Percentiles rank a stretch among this genome's conserved stretches.
These are phyloP conservation scores for Pteria penguin DNA, from an alignment of 2,888 invertebrate genomes.

Conservation along the genomic window DNA sequence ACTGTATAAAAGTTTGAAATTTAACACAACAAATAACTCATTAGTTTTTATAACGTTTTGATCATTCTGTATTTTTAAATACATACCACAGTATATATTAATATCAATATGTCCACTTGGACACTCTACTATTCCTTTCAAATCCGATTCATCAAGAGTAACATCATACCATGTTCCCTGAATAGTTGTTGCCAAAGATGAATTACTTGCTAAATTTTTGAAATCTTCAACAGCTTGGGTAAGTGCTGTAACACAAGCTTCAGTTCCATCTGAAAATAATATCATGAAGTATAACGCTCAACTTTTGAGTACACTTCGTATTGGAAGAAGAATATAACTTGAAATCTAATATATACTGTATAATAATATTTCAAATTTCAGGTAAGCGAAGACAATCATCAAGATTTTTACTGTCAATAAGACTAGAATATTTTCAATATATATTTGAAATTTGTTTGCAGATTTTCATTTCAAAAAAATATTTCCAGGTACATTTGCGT, in stretches of 20 bases:
- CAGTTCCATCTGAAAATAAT: conserved; percentile 13
- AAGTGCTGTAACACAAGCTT: not conserved
- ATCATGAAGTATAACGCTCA: no score
- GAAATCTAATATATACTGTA: not conserved
- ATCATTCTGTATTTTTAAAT: not conserved
- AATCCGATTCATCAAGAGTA: conserved; percentile 20
- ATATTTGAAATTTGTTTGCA: not conserved
- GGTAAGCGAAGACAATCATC: no score
- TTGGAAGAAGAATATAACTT: not conserved
- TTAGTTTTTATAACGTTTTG: no score
- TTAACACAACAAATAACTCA: no score
- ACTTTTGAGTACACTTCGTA: no score
- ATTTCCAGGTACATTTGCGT: no score
- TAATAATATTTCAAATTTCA: no score
- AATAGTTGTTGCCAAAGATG: conserved; percentile 6
- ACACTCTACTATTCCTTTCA: conserved; percentile 32
- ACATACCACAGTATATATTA: conserved; percentile 46
- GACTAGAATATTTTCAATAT: no score
- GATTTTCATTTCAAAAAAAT: no score
- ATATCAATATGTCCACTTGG: conserved; percentile 38
- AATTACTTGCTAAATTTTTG: not conserved
- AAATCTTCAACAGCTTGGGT: conserved; percentile 7
- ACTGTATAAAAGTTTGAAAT: not conserved
- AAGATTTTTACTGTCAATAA: not conserved
- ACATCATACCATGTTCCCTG: conserved; percentile 33